These are phyloP conservation scores for Oenanthe melanoleuca DNA, from an alignment of 2,113 vertebrate genomes.

Conservation along the genomic window DNA sequence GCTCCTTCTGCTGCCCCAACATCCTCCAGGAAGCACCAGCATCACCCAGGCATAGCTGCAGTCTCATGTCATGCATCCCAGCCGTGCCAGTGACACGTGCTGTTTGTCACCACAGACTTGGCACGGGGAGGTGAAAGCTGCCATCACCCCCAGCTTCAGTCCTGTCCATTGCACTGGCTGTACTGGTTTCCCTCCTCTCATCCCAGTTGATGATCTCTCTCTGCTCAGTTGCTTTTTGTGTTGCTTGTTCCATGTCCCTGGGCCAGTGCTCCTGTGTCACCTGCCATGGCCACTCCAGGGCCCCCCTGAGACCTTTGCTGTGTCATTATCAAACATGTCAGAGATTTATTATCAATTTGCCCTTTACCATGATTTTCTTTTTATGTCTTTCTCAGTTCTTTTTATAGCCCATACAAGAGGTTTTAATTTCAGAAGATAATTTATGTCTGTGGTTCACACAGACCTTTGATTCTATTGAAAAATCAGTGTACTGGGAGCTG, in stretches of 20 bases:
- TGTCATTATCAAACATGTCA: not conserved
- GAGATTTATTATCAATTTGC: not conserved
- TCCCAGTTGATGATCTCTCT: not conserved
- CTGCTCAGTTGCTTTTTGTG: conserved; percentile 14
- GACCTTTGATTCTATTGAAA: not conserved
- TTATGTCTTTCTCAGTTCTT: not conserved
- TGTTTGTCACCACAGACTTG: not conserved
- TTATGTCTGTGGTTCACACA: not conserved
- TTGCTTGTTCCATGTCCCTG: conserved; percentile 10
- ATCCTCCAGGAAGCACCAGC: not conserved
- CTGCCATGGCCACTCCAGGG: not conserved
- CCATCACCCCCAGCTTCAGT: not conserved
- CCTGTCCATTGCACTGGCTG: not conserved
- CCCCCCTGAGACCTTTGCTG: not conserved
- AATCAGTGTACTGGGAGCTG: not conserved
- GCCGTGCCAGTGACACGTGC: not conserved
- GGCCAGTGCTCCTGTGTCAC: not conserved
- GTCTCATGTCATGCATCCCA: not conserved
- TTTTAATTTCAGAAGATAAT: conserved; percentile 10
- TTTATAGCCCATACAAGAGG: not conserved
- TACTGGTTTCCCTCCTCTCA: not conserved
- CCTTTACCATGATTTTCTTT: not conserved
- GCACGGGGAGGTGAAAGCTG: not conserved
- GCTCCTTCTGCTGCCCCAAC: not conserved
- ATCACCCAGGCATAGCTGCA: not conserved